Percentiles rank a stretch among this genome's conserved stretches.
These are phyloP conservation scores for Heterochromis multidens DNA, from an alignment of 2,113 vertebrate genomes.

Conservation along the genomic window DNA sequence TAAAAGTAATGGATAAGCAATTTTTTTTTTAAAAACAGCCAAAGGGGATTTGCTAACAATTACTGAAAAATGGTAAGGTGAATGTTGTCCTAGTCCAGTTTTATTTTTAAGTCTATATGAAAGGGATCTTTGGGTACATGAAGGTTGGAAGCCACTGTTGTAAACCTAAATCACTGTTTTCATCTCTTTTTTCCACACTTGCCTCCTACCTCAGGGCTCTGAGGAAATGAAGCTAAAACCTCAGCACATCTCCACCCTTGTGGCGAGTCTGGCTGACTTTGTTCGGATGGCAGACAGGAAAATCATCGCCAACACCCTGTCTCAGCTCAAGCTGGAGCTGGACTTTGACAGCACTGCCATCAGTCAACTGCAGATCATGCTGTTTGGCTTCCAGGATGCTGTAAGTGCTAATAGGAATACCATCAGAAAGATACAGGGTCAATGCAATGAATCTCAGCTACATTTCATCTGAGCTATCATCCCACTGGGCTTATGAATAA, in stretches of 20 bases:
- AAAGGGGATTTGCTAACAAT: neutral
- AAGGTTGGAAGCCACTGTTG: neutral
- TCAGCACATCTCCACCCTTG: slow-evolving; percentile 88
- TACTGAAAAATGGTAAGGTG: neutral
- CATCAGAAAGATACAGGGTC: neutral
- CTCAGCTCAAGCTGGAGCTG: slow-evolving; percentile 92
- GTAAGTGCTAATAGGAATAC: slow-evolving; percentile 75
- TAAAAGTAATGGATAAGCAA: too few relatives aligned
- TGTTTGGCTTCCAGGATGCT: slow-evolving; percentile 96
- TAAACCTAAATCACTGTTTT: neutral
- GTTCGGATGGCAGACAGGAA: slow-evolving; percentile 93
- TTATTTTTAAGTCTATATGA: neutral
- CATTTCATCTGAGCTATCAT: neutral
- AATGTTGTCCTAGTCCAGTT: neutral
- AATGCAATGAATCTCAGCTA: neutral
- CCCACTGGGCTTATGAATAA: neutral
- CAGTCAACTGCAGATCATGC: slow-evolving; percentile 92
- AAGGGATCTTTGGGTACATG: neutral
- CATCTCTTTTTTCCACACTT: neutral
- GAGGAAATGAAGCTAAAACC: slow-evolving; percentile 88
- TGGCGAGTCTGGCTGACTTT: slow-evolving; percentile 89
- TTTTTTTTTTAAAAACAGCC: neutral
- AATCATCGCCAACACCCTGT: slow-evolving; percentile 90
- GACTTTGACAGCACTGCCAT: slow-evolving; percentile 97
- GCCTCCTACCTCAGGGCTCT: slow-evolving; percentile 73